Base-by-base conservation (phyloP, 2,797 vertebrate genomes). In the Cynopterus sphinx region DNA sequence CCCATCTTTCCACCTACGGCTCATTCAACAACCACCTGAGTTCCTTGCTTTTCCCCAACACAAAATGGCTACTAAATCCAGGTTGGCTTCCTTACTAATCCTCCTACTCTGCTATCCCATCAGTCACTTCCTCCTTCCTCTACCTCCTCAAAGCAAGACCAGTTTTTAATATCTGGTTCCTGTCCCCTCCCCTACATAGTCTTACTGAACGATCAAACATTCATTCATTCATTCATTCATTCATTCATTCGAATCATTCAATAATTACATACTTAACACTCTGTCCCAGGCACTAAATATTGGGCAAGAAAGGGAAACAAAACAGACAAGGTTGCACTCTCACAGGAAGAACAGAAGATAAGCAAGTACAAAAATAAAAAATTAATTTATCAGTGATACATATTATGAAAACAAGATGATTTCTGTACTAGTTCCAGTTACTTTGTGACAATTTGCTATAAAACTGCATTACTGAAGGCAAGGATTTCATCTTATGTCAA, bases 381-480 rank as follows among this genome's bases (percentile, higher is more conserved):
- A 61, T 77, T 87, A 87, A 94, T 74, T 75, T 89, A 41, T 84
- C 71, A 71, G 49, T 46, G 22, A 87, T 36, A 81, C 3, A 10
- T 71, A 90, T 11, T 73, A 68, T 41, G 68, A 82, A 96, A 84
- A 93, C 26, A 87, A 71, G 28, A 39, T 92, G 28, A 71, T 77
- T 81, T 93, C 63, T 94, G 6, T 77, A 84, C 33, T 75, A 82
- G 79, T 93, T 85, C 57, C 49, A 19, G 6, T 2, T 70, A 73
- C 10, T 85, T 93, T 91, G 82, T 61, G 73, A 41, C 84, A 89
- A 79, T 31, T 89, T 96, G 36, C 43, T 87, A 17, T 82, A 57
- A 89, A 78, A 96, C 26, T 79, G 31, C 82, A 74, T 63, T 73
- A 78, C 1, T 89, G 24, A 96, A 91, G 9, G 55, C 77, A 87